Evolutionary conservation across 2,888 invertebrate genomes (phyloP), one percentile per base, ranked within the genome.

Genomic region (Conops quadrifasciatus): DNA sequence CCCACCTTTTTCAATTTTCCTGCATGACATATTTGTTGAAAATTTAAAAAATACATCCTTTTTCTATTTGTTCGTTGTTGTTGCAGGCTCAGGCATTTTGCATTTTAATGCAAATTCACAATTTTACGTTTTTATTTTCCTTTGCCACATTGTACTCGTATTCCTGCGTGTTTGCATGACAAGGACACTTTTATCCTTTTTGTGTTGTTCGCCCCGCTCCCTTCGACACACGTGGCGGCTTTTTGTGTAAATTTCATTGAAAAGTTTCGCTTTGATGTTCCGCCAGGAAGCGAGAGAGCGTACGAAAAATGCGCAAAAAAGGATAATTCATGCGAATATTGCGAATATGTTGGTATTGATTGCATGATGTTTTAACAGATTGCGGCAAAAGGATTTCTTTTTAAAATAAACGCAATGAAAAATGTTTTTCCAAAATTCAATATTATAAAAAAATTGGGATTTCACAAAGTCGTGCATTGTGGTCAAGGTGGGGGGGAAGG

Each of bases 1-100:
- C 56, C 70, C 72, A 67, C 66, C 71, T 71, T 67, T 73, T 66
- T 56, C 80, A 80, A 79, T 81, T 81, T 81, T 81, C 78, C 75
- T 76, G 78, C 77, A 82, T 81, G 80, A 80, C 81, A 80, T n/a
- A n/a, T n/a, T n/a, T 80, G 78, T 75, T 74, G 77, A 80, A 77
- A 76, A 78, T 76, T 76, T 51, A n/a, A 60, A 62, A 64, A 58
- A 49, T 11, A 43, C 9, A 47, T 67, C 56, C 58, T 56, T n/a
- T 43, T 66, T 53, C 19, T 66, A n/a, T 30, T 30, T 21, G 16
- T 51, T 59, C 59, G 30, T n/a, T 28, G 16, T 59, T 26, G 28
- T 45, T 21, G 67, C 67, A 67, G 67, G 59, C 59, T 58, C 58
- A 58, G 58, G 59, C 28, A 67, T 67, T 45, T 58, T 67, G 58